Percentiles rank a stretch among this genome's conserved stretches.
These are phyloP conservation scores for Ectemnius cavifrons DNA, from an alignment of 2,888 invertebrate genomes.

Conservation along the genomic window DNA sequence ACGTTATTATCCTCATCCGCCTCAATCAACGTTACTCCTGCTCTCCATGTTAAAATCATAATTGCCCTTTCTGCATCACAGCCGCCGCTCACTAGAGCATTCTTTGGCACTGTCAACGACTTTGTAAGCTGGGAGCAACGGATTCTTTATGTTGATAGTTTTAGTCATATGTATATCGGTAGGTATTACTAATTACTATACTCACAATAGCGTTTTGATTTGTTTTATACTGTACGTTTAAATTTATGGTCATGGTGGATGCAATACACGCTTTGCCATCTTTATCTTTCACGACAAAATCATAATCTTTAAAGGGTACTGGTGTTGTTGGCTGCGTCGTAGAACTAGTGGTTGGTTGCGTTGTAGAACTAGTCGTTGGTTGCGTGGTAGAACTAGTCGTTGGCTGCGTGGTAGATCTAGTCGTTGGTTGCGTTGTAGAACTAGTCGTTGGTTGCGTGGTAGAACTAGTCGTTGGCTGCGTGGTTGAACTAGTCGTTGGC, in stretches of 20 bases:
- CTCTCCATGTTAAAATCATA: not conserved
- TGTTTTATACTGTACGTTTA: slow-evolving; percentile 5
- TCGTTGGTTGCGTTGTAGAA: not conserved
- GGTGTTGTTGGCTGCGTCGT: not conserved
- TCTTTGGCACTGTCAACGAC: not conserved
- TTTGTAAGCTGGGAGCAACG: too few species aligned
- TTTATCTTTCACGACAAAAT: not conserved
- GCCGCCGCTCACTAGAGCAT: not conserved
- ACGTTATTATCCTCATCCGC: not conserved
- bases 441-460: not conserved
- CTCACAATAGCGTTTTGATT: accelerated
- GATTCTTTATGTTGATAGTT: too few species aligned
- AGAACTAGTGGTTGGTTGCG: not conserved
- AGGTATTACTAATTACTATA: not conserved
- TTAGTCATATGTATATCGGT: too few species aligned
- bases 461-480: not conserved
- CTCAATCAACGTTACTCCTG: accelerated
- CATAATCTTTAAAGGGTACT: not conserved
- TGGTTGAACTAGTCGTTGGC: not conserved
- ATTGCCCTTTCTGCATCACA: accelerated
- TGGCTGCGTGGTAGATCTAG: not conserved
- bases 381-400: not conserved
- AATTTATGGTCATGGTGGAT: slow-evolving; percentile 14
- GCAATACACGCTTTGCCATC: not conserved
- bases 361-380: not conserved